Conservation (phyloP, 2,888 invertebrate genomes). For the Stegana nigrithorax region DNA sequence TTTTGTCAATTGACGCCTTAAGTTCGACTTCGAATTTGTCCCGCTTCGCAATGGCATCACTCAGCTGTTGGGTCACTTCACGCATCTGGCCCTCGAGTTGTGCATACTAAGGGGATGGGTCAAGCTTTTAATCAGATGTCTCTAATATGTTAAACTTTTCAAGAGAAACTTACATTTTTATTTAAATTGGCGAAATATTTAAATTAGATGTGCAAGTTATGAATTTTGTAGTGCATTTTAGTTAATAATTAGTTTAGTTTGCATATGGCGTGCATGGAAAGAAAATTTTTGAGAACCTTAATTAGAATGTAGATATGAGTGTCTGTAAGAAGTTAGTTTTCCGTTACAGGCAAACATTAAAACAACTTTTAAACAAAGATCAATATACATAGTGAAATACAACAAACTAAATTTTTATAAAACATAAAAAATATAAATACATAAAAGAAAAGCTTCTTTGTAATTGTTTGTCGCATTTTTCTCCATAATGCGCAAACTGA, state of each 20-base stretch:
- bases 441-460: background rate
- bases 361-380: background rate
- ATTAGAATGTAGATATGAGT: too few relatives aligned
- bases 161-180: background rate
- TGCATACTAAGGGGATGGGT: constrained; percentile 74
- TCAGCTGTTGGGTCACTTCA: constrained; percentile 75
- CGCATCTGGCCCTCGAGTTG: constrained; percentile 81
- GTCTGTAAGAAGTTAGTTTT: too few relatives aligned
- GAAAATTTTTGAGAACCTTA: background rate
- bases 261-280: constrained; percentile 12
- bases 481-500: too few relatives aligned
- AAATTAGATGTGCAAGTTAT: background rate
- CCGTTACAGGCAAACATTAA: background rate
- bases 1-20: constrained; percentile 81
- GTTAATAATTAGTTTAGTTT: background rate
- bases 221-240: background rate
- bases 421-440: background rate
- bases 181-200: background rate
- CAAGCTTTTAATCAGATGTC: too few relatives aligned
- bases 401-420: background rate
- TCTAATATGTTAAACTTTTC: background rate
- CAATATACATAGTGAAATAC: background rate
- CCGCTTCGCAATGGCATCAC: constrained; percentile 74
- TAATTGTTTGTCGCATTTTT: too few relatives aligned
- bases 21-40: constrained; percentile 78